Percentiles rank a stretch among this genome's conserved stretches.
Conservation (phyloP, 2,797 vertebrate species). For the Peromyscus melanophrys region DNA sequence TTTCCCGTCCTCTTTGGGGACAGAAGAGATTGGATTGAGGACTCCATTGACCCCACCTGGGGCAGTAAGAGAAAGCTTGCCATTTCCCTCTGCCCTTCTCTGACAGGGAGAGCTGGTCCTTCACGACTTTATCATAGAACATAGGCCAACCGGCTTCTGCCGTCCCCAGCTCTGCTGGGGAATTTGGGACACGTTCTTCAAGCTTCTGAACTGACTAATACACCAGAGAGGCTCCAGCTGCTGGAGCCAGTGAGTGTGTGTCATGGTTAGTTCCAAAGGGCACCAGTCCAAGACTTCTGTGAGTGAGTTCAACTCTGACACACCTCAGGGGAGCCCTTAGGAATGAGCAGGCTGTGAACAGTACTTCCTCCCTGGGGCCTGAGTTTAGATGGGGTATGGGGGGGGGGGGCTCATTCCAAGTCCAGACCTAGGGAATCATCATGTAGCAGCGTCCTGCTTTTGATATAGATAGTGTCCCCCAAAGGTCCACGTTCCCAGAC, state of each 20-base stretch:
- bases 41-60: background rate
- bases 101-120: background rate
- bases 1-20: background rate
- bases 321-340: background rate
- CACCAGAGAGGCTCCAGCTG: background rate
- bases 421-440: background rate
- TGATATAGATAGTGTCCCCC: background rate
- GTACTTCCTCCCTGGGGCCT: background rate
- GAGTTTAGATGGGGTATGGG: rapidly evolving
- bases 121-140: background rate
- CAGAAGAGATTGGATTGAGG: background rate
- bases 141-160: background rate
- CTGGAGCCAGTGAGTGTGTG: background rate
- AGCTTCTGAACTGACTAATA: background rate
- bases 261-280: background rate
- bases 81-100: background rate
- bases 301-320: background rate
- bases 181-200: background rate
- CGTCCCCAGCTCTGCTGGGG: background rate
- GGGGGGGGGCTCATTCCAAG: background rate
- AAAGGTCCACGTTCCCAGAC: background rate
- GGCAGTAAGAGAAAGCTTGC: background rate
- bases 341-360: background rate
- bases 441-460: background rate
- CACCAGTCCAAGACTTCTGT: background rate